Conservation (phyloP, 2,797 vertebrate genomes). For the Myotis planiceps region DNA sequence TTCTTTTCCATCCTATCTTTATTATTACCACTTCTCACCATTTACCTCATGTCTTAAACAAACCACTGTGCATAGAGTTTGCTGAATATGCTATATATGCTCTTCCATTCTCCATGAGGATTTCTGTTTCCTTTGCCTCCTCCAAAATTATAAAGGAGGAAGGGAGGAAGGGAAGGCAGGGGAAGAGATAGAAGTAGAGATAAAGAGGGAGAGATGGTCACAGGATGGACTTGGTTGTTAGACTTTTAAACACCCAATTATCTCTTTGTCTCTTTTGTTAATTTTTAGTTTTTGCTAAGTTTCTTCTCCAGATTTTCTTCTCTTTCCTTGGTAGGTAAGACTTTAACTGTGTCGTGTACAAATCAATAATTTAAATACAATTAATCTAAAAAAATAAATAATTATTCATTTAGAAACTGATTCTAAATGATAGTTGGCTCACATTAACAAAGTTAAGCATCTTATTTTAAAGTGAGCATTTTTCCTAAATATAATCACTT, state of each 20-base stretch:
- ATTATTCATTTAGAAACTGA: neutral
- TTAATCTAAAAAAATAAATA: too few species aligned
- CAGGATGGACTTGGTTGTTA: neutral
- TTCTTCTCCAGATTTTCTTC: neutral
- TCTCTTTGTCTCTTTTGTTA: neutral
- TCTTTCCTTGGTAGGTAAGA: neutral
- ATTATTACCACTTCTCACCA: neutral
- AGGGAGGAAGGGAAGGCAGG: too few species aligned
- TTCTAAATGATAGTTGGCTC: neutral
- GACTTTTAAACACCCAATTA: neutral
- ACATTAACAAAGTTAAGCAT: neutral
- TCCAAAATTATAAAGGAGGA: neutral
- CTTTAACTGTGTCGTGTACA: neutral
- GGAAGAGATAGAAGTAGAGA: too few species aligned
- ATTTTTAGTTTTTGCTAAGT: neutral
- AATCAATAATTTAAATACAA: neutral
- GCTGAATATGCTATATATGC: neutral
- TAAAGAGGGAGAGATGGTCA: neutral
- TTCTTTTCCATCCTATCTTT: neutral
- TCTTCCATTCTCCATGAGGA: neutral
- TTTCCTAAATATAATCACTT: conserved; percentile 29
- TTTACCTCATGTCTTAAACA: neutral
- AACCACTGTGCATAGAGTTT: neutral
- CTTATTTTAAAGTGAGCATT: neutral
- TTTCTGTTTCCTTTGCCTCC: neutral